Conservation (phyloP, 23 tunicate genomes). For the Pegea sp. region DNA sequence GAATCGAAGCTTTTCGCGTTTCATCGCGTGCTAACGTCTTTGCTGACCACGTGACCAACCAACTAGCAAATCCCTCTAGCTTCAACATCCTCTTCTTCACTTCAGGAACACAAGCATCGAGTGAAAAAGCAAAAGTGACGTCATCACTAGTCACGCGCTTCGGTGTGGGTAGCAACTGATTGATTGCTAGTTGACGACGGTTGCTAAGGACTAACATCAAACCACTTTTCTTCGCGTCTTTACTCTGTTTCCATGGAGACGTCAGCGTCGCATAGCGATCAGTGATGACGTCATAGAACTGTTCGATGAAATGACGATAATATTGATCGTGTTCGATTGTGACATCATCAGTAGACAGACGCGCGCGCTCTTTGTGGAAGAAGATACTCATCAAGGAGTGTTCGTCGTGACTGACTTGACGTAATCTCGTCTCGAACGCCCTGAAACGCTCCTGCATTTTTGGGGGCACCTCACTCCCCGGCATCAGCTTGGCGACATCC, state of each 20-base stretch:
- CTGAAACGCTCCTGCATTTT: slow-evolving; percentile 1
- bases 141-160: too few relatives aligned
- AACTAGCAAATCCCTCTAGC: slow-evolving; percentile 24
- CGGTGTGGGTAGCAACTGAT: too few relatives aligned
- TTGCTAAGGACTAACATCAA: slow-evolving; percentile 9
- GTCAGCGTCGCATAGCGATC: slow-evolving; percentile 4
- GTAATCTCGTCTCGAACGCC: neutral
- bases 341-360: neutral
- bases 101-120: slow-evolving; percentile 2
- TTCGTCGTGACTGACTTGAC: neutral
- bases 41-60: slow-evolving; percentile 54
- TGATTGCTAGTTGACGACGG: slow-evolving; percentile 8
- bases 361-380: neutral
- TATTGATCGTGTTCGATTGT: slow-evolving; percentile 18
- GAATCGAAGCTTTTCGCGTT: slow-evolving; percentile 9
- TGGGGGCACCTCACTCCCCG: neutral
- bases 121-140: neutral
- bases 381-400: neutral
- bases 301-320: slow-evolving; percentile 23
- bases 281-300: slow-evolving; percentile 19
- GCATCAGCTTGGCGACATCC: neutral
- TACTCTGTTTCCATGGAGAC: neutral
- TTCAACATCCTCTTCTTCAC: slow-evolving; percentile 29
- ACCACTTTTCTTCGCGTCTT: neutral
- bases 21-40: neutral